phyloP scores from a whole-genome alignment of 1,140 invertebrate species.

The Sarcophaga peregrina region DNA sequence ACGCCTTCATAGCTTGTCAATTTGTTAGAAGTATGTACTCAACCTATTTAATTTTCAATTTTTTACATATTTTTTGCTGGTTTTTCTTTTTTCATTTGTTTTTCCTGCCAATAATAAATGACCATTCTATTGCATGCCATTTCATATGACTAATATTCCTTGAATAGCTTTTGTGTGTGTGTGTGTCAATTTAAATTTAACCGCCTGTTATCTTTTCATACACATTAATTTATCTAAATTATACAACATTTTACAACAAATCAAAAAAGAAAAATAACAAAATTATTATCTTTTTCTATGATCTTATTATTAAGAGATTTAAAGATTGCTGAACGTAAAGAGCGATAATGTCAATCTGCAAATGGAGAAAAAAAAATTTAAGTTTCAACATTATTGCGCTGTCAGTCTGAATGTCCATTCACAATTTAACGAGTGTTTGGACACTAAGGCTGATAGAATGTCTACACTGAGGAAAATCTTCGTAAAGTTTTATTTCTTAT shows the following conservation, averaged over 20 bases:
- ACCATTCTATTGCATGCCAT: not conserved
- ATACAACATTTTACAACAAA: slow-evolving; percentile 28
- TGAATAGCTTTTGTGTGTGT: not conserved
- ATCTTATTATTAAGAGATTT: slow-evolving; percentile 42
- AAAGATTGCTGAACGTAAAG: slow-evolving; percentile 16
- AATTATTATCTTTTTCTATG: slow-evolving; percentile 11
- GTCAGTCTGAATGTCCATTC: slow-evolving; percentile 40
- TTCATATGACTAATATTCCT: not conserved
- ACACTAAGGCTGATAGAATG: slow-evolving; percentile 25
- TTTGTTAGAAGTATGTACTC: too few relatives aligned
- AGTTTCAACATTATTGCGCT: slow-evolving; percentile 38
- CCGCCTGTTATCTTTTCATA: slow-evolving; percentile 11
- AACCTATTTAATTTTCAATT: too few relatives aligned
- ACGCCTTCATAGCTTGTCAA: not conserved
- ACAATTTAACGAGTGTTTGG: slow-evolving; percentile 34
- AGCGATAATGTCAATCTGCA: slow-evolving; percentile 15
- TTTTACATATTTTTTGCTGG: not conserved
- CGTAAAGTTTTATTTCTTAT: not conserved
- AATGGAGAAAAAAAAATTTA: not conserved
- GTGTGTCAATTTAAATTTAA: not conserved
- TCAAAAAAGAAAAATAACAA: not conserved
- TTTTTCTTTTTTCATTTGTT: not conserved
- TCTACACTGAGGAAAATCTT: not conserved
- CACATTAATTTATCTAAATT: slow-evolving; percentile 40
- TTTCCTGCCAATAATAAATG: not conserved